A percentile compares a stretch with the other conserved stretches of the same genome.
These are phyloP conservation scores for Callithrix jacchus DNA, from an alignment of 2,113 vertebrate genomes.

Conservation along the genomic window DNA sequence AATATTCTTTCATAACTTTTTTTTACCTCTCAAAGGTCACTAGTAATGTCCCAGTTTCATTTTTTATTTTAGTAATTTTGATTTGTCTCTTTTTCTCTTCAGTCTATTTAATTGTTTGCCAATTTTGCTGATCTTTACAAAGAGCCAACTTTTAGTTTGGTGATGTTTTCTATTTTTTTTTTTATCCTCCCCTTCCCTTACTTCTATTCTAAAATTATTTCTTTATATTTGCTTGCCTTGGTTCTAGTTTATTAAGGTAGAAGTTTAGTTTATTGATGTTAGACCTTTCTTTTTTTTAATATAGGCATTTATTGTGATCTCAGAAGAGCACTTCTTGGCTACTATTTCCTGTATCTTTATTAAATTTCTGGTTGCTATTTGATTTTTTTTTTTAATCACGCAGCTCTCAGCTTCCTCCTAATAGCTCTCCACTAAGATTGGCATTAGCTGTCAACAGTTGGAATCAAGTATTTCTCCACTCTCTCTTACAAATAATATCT, in stretches of 20 bases:
- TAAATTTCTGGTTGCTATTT: background rate
- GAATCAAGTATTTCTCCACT: background rate
- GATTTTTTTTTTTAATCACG: background rate
- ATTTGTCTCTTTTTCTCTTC: background rate
- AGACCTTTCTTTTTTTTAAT: background rate
- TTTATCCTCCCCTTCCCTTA: background rate
- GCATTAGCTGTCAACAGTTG: background rate
- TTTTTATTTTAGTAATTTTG: background rate
- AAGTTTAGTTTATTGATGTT: background rate
- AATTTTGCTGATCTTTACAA: background rate
- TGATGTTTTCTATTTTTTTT: background rate
- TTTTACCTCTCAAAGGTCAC: background rate
- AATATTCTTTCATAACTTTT: background rate
- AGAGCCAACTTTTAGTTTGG: background rate
- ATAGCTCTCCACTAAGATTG: background rate
- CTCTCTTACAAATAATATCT: background rate
- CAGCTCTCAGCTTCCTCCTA: background rate
- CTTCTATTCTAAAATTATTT: background rate
- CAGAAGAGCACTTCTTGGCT: background rate
- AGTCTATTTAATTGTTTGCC: background rate
- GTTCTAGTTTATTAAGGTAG: background rate
- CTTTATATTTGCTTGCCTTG: background rate
- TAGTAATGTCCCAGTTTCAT: background rate
- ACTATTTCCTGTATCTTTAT: background rate
- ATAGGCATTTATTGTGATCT: background rate